These are phyloP conservation scores for Phymastichus coffea DNA, from an alignment of 1,140 invertebrate species.

Conservation along the genomic window DNA sequence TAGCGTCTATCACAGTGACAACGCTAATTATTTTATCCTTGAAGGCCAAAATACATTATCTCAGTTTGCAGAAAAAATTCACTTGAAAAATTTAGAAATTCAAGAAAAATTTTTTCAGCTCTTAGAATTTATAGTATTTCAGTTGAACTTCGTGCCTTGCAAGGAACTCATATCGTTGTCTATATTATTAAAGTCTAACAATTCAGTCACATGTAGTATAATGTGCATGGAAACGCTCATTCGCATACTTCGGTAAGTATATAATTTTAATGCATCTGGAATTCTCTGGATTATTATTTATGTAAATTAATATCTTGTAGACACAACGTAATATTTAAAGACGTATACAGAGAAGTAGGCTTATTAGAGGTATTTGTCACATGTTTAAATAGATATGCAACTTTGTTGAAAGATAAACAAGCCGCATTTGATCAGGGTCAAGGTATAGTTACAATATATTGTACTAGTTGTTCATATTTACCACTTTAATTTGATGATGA, in stretches of 20 bases:
- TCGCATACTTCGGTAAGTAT: slow-evolving; percentile 74
- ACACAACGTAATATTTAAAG: slow-evolving; percentile 91
- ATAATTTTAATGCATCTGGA: no score
- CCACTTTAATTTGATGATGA: no score
- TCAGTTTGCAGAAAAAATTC: slow-evolving; percentile 94
- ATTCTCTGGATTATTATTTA: no score
- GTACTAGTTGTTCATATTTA: background rate
- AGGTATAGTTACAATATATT: slow-evolving; percentile 41
- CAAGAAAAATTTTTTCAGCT: slow-evolving; percentile 96
- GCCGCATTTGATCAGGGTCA: slow-evolving; percentile 50
- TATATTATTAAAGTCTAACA: slow-evolving; percentile 83
- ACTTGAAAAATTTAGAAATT: slow-evolving; percentile 85
- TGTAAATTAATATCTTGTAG: slow-evolving; percentile 54
- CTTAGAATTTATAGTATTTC: slow-evolving; percentile 94
- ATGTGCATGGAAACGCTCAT: slow-evolving; percentile 86
- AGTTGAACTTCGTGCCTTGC: slow-evolving; percentile 97
- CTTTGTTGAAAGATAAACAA: slow-evolving; percentile 73
- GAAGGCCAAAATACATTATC: slow-evolving; percentile 94
- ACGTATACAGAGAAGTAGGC: slow-evolving; percentile 97
- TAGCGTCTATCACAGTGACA: slow-evolving; percentile 95
- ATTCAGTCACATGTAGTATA: slow-evolving; percentile 78
- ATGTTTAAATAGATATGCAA: slow-evolving; percentile 85
- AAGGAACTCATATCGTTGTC: slow-evolving; percentile 97
- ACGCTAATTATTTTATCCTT: slow-evolving; percentile 98
- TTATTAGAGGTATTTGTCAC: slow-evolving; percentile 95